These are phyloP conservation scores for Campaea margaritaria DNA, from an alignment of 2,888 invertebrate species.

Conservation along the genomic window DNA sequence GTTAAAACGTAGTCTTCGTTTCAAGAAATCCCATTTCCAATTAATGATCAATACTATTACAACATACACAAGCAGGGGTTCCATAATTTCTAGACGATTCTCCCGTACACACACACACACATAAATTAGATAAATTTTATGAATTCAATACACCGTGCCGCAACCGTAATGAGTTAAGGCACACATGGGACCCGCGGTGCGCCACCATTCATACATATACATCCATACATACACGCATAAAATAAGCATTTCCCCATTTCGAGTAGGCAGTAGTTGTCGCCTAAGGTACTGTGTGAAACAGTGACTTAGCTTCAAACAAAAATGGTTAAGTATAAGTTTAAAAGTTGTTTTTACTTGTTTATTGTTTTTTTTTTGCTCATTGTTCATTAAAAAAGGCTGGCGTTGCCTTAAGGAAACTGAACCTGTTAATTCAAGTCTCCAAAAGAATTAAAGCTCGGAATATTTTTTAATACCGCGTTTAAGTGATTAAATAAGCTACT, in stretches of 20 bases:
- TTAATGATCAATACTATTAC: neutral
- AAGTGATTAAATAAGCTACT: too few species aligned
- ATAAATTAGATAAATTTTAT: conserved; percentile 19
- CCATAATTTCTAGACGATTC: neutral
- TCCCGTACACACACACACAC: conserved; percentile 3
- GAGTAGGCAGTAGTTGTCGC: conserved; percentile 39
- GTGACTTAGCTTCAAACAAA: conserved; percentile 1
- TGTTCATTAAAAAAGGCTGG: too few species aligned
- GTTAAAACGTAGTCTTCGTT: too few species aligned
- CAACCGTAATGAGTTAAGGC: conserved; percentile 42
- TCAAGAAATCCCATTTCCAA: too few species aligned
- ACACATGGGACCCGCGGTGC: conserved; percentile 33
- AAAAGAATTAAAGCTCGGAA: too few species aligned
- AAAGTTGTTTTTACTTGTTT: too few species aligned
- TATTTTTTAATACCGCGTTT: too few species aligned
- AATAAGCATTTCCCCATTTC: conserved; percentile 45
- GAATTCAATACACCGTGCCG: conserved; percentile 25
- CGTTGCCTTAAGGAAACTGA: too few species aligned
- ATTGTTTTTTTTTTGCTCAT: too few species aligned
- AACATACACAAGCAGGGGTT: neutral
- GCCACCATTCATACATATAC: conserved; percentile 5
- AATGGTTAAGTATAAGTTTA: too few species aligned
- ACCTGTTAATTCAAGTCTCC: too few species aligned
- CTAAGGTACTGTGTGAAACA: conserved; percentile 14
- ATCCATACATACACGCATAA: conserved; percentile 38